Conservation (phyloP, 2,113 vertebrate genomes). For the Rhinogobius similis region DNA sequence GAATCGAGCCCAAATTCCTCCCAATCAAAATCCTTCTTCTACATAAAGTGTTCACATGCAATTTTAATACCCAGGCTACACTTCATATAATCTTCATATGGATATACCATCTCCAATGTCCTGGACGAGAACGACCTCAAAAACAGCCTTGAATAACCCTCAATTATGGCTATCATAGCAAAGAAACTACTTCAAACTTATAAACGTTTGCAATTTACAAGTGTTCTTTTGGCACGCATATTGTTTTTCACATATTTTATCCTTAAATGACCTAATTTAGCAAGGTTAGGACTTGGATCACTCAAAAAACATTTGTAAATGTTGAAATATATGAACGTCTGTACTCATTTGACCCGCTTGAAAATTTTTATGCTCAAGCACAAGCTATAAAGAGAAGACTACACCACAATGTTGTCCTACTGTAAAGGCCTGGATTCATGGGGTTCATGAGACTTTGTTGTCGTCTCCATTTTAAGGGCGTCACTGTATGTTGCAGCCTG, state of each 20-base stretch:
- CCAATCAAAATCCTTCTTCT: not conserved
- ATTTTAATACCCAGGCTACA: not conserved
- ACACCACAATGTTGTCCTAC: not conserved
- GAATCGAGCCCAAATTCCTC: slow-evolving; percentile 5
- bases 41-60: slow-evolving; percentile 5
- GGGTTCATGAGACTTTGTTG: no score
- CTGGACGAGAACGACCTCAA: not conserved
- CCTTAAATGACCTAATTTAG: not conserved
- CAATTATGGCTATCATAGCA: not conserved
- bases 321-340: not conserved
- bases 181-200: not conserved
- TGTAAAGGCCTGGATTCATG: no score
- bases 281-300: not conserved
- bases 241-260: slow-evolving; percentile 1
- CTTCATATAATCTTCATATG: slow-evolving; percentile 7
- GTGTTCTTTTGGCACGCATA: not conserved
- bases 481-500: no score
- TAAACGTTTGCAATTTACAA: not conserved
- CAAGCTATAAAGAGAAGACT: not conserved
- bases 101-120: slow-evolving; percentile 1
- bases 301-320: not conserved
- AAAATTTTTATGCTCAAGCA: not conserved
- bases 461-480: no score
- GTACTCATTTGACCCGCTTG: not conserved
- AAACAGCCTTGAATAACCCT: not conserved